Conservation (phyloP, 2,888 invertebrate genomes). For the Mamestra brassicae region DNA sequence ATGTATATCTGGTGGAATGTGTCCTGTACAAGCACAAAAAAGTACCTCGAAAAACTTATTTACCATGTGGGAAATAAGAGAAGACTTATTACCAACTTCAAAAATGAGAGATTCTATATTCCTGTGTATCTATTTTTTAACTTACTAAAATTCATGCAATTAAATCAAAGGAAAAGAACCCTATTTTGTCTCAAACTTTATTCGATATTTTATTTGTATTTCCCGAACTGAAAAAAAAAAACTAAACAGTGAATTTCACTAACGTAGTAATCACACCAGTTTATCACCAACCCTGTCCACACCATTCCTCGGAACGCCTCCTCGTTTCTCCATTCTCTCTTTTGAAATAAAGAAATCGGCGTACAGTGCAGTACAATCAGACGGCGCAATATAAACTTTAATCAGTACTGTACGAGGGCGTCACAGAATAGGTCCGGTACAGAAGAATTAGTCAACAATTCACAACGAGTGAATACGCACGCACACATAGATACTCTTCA, state of each 20-base stretch:
- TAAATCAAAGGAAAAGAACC: too few relatives aligned
- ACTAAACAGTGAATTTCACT: too few relatives aligned
- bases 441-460: neutral
- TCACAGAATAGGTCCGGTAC: slow-evolving; percentile 12
- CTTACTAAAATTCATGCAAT: too few relatives aligned
- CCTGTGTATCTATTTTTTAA: too few relatives aligned
- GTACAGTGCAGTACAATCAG: slow-evolving; percentile 56
- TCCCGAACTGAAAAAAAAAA: neutral
- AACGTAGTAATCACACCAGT: neutral
- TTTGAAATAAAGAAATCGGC: slow-evolving; percentile 57
- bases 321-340: slow-evolving; percentile 12
- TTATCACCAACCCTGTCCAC: neutral
- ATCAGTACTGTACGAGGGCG: slow-evolving; percentile 52
- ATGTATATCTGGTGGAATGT: too few relatives aligned
- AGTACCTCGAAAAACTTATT: too few relatives aligned
- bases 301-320: slow-evolving; percentile 5
- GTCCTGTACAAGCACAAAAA: too few relatives aligned
- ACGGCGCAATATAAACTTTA: slow-evolving; percentile 66
- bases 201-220: too few relatives aligned
- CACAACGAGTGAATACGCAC: neutral
- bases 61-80: too few relatives aligned
- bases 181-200: too few relatives aligned
- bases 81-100: too few relatives aligned
- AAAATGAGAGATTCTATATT: too few relatives aligned
- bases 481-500: neutral